Percentiles rank a stretch among this genome's conserved stretches.
Evolutionary conservation across 1,140 invertebrate species (phyloP).

Genomic region (Stratiolaelaps scimitus): DNA sequence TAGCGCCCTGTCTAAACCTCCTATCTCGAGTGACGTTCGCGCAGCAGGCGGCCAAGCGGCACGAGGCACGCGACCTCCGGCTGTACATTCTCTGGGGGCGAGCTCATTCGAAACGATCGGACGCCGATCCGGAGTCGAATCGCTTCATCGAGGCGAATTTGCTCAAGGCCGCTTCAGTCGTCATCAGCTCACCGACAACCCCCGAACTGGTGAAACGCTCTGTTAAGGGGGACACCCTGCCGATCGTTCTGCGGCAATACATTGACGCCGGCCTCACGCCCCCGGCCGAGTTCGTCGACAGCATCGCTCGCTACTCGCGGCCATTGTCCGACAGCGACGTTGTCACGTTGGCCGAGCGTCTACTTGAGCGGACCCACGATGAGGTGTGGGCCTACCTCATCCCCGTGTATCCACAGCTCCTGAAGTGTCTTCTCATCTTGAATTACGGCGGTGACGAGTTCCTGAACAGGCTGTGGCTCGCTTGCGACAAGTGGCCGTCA

Average conservation of each 20-base stretch:
- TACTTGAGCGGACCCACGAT: background rate
- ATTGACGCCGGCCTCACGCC: background rate
- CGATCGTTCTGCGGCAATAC: background rate
- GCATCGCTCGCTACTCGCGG: background rate
- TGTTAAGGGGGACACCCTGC: background rate
- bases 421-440: background rate
- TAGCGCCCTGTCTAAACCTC: background rate
- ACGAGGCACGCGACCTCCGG: no score
- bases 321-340: background rate
- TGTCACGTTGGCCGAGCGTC: slow-evolving; percentile 1
- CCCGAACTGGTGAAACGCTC: background rate
- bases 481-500: no score
- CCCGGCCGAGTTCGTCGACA: background rate
- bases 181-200: background rate
- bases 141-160: background rate
- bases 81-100: no score
- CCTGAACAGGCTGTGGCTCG: no score
- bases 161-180: background rate
- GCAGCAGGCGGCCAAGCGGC: no score
- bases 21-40: slow-evolving; percentile 14
- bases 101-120: no score
- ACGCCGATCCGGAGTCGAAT: no score
- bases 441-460: background rate
- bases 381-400: slow-evolving; percentile 5
- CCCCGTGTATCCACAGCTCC: background rate